These are phyloP conservation scores for Stichodactyla helianthus DNA, from an alignment of 64 coral and sea anemone species.

Conservation along the genomic window DNA sequence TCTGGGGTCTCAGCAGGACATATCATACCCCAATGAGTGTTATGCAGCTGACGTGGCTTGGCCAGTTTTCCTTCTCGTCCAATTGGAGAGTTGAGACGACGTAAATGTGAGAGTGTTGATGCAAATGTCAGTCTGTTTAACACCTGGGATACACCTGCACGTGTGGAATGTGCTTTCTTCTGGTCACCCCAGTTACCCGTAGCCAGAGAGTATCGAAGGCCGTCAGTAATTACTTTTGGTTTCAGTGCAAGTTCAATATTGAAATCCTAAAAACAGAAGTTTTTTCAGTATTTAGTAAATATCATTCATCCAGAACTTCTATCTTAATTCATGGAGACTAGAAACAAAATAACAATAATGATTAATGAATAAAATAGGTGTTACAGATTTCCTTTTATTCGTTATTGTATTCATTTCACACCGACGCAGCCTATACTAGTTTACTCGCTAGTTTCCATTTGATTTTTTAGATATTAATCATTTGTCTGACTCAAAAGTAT, in stretches of 20 bases:
- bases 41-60: conserved; percentile 92
- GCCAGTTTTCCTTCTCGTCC: conserved; percentile 97
- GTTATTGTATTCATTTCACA: no score
- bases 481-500: no score
- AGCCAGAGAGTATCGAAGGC: conserved; percentile 89
- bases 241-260: conserved; percentile 96
- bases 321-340: no score
- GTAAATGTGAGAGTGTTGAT: conserved; percentile 90
- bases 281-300: no score
- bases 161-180: conserved; percentile 87
- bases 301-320: no score
- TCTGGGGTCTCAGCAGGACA: conserved; percentile 98
- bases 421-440: no score
- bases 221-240: conserved; percentile 94
- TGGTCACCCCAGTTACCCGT: conserved; percentile 99
- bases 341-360: no score
- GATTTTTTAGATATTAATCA: no score
- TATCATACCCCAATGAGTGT: conserved; percentile 99
- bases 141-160: conserved; percentile 96
- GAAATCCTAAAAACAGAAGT: conserved; percentile 60
- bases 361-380: no score
- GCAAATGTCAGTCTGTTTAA: conserved; percentile 94
- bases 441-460: no score
- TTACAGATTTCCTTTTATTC: no score
- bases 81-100: conserved; percentile 98